A percentile compares a stretch with the other conserved stretches of the same genome.
Conservation (phyloP, 2,888 invertebrate genomes). For the Aphrophora alni region DNA sequence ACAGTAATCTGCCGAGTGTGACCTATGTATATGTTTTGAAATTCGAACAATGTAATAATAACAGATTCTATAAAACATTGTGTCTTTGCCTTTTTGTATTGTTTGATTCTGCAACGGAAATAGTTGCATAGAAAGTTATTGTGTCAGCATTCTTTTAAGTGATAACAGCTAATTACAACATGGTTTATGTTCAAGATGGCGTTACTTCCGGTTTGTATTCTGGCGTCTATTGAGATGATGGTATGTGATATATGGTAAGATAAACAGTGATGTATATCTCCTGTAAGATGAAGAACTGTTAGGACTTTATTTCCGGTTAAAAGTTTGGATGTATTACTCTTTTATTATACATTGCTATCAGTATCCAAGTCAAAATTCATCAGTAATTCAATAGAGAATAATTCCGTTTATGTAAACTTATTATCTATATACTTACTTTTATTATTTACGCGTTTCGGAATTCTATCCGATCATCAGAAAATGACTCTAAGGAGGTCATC, state of each 20-base stretch:
- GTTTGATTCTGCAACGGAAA: neutral
- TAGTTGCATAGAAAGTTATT: neutral
- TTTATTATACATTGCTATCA: no score
- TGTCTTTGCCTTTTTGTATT: neutral
- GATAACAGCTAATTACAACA: neutral
- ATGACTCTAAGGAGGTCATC: no score
- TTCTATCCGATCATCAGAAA: no score
- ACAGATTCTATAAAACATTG: neutral
- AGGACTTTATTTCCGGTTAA: no score
- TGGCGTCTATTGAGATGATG: neutral
- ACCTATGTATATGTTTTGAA: neutral
- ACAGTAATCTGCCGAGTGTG: neutral
- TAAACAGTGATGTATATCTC: neutral
- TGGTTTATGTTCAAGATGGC: neutral
- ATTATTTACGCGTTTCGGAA: no score
- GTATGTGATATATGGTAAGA: neutral
- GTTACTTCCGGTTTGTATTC: neutral
- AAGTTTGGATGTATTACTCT: no score
- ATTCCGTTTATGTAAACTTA: no score
- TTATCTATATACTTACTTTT: no score
- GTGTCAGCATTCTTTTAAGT: neutral
- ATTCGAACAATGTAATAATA: neutral
- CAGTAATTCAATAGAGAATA: no score
- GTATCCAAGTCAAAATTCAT: no score
- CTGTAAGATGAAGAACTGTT: neutral